Conservation (phyloP, 1,140 invertebrate species). For the Drosophila kepulauana region DNA sequence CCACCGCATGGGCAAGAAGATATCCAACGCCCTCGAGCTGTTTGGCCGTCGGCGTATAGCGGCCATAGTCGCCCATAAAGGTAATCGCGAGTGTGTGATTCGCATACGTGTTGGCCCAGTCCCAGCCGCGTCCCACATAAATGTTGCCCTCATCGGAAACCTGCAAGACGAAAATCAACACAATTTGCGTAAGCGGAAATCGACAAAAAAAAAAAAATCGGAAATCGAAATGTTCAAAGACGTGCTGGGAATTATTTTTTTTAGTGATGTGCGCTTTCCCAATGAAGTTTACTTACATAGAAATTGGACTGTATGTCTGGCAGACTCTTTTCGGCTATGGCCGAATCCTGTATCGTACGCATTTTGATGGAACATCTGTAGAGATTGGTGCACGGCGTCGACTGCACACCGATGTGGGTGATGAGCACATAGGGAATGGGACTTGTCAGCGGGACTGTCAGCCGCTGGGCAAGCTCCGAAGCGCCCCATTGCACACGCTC, state of each 20-base stretch:
- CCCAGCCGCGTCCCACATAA: conserved; percentile 88
- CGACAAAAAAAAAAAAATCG: neutral
- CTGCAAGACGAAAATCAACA: conserved; percentile 53
- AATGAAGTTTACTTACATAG: conserved; percentile 67
- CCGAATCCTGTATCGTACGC: conserved; percentile 80
- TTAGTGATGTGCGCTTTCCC: neutral
- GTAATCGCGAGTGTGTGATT: conserved; percentile 85
- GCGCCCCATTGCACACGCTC: conserved; percentile 86
- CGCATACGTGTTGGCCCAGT: conserved; percentile 86
- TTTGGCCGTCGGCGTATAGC: conserved; percentile 69
- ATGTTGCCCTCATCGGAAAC: conserved; percentile 88
- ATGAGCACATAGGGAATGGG: conserved; percentile 85
- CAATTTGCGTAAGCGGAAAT: conserved; percentile 51
- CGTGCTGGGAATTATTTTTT: conserved; percentile 23
- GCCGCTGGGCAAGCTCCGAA: conserved; percentile 66
- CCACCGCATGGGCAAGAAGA: conserved; percentile 76
- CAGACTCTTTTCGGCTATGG: conserved; percentile 70
- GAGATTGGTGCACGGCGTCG: conserved; percentile 59
- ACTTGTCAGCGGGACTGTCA: conserved; percentile 56
- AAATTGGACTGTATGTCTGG: conserved; percentile 85
- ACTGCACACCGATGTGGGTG: conserved; percentile 84
- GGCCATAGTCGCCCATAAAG: conserved; percentile 85
- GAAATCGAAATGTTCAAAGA: conserved; percentile 37
- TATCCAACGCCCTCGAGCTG: conserved; percentile 81
- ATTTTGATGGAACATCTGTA: conserved; percentile 84